phyloP scores from a whole-genome alignment of 1,140 invertebrate species.

The Papilio polytes region DNA sequence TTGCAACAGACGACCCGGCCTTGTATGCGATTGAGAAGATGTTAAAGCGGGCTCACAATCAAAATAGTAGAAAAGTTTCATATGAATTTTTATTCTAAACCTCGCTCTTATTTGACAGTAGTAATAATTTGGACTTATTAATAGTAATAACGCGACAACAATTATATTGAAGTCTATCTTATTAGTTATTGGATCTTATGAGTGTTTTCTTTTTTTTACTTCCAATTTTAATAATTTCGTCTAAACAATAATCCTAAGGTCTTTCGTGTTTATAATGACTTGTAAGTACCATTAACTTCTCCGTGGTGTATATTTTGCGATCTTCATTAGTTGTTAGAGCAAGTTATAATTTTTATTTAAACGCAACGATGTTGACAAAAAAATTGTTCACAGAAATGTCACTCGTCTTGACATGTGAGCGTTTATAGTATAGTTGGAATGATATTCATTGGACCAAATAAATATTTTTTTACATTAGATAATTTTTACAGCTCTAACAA shows the following conservation, averaged over 20 bases:
- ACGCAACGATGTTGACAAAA: constrained; percentile 49
- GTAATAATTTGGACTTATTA: too few species aligned
- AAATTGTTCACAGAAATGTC: constrained; percentile 54
- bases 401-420: constrained; percentile 41
- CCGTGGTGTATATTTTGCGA: constrained; percentile 30
- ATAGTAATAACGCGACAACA: background rate
- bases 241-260: constrained; percentile 3
- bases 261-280: constrained; percentile 17
- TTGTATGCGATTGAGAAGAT: too few species aligned
- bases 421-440: constrained; percentile 2
- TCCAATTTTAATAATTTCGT: background rate
- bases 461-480: background rate
- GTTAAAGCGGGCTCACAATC: too few species aligned
- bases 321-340: constrained; percentile 33
- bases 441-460: background rate
- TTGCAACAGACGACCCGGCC: too few species aligned
- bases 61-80: too few species aligned
- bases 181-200: background rate
- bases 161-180: background rate
- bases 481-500: too few species aligned
- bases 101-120: too few species aligned
- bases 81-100: too few species aligned
- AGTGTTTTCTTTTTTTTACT: background rate
- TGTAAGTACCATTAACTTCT: background rate
- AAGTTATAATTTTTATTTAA: constrained; percentile 33